Conservation (phyloP, 2,888 invertebrate genomes). For the Agrochola macilenta region DNA sequence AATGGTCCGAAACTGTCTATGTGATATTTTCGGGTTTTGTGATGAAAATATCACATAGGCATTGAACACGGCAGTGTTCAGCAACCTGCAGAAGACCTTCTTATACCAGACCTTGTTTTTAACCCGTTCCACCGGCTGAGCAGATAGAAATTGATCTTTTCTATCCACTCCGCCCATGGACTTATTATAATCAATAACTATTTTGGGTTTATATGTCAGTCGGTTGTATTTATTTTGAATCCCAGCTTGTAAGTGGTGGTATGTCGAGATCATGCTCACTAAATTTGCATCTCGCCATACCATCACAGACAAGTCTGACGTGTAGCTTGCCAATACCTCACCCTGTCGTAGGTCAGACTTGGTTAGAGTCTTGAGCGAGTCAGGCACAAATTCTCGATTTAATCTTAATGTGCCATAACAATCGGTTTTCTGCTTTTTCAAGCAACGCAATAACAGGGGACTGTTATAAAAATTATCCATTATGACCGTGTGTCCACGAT, state of each 20-base stretch:
- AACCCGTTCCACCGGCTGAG: conserved; percentile 57
- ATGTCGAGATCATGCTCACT: conserved; percentile 64
- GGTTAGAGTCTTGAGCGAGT: conserved; percentile 41
- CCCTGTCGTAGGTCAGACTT: conserved; percentile 53
- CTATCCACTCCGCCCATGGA: conserved; percentile 67
- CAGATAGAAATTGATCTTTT: conserved; percentile 68
- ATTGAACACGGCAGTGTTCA: conserved; percentile 11
- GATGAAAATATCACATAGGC: not conserved
- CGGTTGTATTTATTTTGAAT: conserved; percentile 34
- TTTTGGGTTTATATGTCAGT: conserved; percentile 41
- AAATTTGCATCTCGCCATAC: conserved; percentile 72
- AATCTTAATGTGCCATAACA: conserved; percentile 54
- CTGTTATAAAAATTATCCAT: too few species aligned
- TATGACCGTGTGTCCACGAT: too few species aligned
- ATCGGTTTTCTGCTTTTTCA: conserved; percentile 21
- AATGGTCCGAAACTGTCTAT: conserved; percentile 28
- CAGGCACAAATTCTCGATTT: conserved; percentile 58
- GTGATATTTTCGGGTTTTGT: conserved; percentile 21
- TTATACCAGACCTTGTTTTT: conserved; percentile 61
- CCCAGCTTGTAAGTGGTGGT: conserved; percentile 44
- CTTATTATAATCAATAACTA: conserved; percentile 61
- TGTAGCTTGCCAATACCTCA: conserved; percentile 49
- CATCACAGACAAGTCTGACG: conserved; percentile 74
- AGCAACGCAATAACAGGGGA: too few species aligned
- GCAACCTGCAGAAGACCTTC: conserved; percentile 31